Evolutionary conservation across 2,797 vertebrate species (phyloP).

Genomic region (Lepilemur ruficaudatus): DNA sequence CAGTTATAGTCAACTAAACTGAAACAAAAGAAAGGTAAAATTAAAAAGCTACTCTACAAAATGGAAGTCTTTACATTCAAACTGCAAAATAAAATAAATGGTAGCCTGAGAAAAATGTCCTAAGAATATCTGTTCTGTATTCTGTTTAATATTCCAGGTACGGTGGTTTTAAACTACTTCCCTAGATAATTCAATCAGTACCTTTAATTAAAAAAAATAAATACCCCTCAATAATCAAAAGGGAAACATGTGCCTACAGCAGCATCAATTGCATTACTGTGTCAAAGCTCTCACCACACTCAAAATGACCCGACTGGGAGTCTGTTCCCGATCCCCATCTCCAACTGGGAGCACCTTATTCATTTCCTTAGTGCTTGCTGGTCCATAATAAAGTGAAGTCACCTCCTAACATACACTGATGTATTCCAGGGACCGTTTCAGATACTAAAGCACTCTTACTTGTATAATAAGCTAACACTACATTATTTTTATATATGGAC

Average conservation of each 20-base stretch:
- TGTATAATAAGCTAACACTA: background rate
- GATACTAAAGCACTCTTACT: background rate
- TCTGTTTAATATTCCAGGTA: background rate
- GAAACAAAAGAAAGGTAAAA: background rate
- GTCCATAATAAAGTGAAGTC: background rate
- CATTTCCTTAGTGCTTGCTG: accelerated
- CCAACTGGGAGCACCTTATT: too few species aligned
- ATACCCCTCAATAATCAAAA: background rate
- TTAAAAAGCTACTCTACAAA: background rate
- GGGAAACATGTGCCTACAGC: background rate
- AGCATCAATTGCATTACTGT: too few species aligned
- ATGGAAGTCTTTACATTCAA: background rate
- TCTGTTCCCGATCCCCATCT: background rate
- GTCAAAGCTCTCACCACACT: background rate
- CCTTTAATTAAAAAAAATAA: background rate
- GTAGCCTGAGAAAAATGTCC: background rate
- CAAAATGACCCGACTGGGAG: background rate
- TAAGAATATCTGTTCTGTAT: background rate
- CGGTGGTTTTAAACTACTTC: background rate
- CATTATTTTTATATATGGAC: background rate
- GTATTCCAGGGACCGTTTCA: background rate
- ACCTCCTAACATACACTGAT: background rate
- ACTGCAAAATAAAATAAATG: background rate
- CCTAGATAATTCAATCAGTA: background rate
- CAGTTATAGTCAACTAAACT: background rate